Percentiles rank a stretch among this genome's conserved stretches.
Evolutionary conservation across 2,888 invertebrate species (phyloP).

Genomic region (Gonocerus acuteangulatus): DNA sequence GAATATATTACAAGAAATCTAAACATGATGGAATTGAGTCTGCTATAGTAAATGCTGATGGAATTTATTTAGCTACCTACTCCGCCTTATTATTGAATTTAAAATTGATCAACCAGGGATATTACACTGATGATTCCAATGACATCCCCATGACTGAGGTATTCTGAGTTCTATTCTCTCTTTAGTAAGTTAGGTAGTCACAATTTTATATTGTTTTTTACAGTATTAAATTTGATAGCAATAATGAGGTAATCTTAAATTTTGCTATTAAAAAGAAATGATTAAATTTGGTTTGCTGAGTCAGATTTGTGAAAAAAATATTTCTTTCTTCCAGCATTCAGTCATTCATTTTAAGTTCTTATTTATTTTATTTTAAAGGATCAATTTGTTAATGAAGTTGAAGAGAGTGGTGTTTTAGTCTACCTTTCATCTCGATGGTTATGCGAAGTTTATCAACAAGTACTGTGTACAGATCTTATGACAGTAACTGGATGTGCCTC

Average conservation of each 20-base stretch:
- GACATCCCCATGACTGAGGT: slow-evolving; percentile 50
- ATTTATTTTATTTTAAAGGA: slow-evolving; percentile 49
- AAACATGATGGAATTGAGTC: slow-evolving; percentile 27
- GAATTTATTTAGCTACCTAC: slow-evolving; percentile 85
- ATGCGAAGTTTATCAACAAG: slow-evolving; percentile 81
- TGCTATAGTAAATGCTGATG: slow-evolving; percentile 88
- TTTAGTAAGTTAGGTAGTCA: no score
- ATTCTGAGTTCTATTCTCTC: slow-evolving; percentile 22
- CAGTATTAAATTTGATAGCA: neutral
- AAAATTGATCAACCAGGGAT: slow-evolving; percentile 66
- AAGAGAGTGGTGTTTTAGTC: slow-evolving; percentile 84
- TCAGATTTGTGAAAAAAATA: no score
- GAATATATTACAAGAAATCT: slow-evolving; percentile 31
- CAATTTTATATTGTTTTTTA: no score
- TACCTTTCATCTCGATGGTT: slow-evolving; percentile 91
- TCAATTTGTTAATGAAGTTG: slow-evolving; percentile 85
- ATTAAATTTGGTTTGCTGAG: no score
- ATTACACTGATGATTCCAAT: slow-evolving; percentile 52
- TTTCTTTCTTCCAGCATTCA: no score
- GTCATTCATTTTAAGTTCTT: slow-evolving; percentile 1
- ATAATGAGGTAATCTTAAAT: no score
- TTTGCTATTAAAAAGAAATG: no score
- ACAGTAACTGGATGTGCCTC: slow-evolving; percentile 25
- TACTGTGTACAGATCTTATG: slow-evolving; percentile 64
- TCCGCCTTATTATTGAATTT: slow-evolving; percentile 74